A percentile compares a stretch with the other conserved stretches of the same genome.
phyloP scores from a whole-genome alignment of 2,797 vertebrate genomes.

The Myripristis jacobus region DNA sequence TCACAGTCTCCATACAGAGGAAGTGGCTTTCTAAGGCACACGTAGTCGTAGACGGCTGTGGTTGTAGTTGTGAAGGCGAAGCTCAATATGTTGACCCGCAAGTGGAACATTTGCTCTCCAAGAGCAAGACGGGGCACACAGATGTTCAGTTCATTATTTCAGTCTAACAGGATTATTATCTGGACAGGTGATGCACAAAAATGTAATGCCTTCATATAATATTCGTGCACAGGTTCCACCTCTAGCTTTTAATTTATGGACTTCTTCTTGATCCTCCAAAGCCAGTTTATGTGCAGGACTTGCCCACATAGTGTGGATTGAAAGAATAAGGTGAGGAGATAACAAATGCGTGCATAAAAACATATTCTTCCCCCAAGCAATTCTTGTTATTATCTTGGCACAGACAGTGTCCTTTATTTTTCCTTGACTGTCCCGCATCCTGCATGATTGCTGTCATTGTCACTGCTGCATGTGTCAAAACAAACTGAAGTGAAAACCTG shows the following conservation, averaged over 20 bases:
- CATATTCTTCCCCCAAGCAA: background rate
- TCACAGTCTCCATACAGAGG: conserved; percentile 54
- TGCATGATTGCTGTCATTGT: background rate
- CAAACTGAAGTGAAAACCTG: background rate
- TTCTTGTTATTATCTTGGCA: background rate
- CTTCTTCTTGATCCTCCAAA: background rate
- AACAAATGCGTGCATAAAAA: background rate
- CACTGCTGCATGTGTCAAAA: background rate
- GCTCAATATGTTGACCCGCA: conserved; percentile 4
- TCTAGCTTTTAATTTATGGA: too few species aligned
- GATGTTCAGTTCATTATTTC: too few species aligned
- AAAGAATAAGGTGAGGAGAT: background rate
- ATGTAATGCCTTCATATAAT: background rate
- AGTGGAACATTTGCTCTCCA: background rate
- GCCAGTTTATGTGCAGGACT: background rate
- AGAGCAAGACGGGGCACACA: background rate
- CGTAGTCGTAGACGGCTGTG: conserved; percentile 16
- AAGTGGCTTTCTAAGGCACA: conserved; percentile 72
- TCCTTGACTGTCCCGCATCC: background rate
- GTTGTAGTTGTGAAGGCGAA: conserved; percentile 26
- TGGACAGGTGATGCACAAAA: background rate
- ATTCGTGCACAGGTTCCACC: background rate
- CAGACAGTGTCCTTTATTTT: background rate
- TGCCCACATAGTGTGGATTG: background rate
- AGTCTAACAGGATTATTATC: background rate